phyloP scores from a whole-genome alignment of 2,113 vertebrate genomes.

The Etia nguti region DNA sequence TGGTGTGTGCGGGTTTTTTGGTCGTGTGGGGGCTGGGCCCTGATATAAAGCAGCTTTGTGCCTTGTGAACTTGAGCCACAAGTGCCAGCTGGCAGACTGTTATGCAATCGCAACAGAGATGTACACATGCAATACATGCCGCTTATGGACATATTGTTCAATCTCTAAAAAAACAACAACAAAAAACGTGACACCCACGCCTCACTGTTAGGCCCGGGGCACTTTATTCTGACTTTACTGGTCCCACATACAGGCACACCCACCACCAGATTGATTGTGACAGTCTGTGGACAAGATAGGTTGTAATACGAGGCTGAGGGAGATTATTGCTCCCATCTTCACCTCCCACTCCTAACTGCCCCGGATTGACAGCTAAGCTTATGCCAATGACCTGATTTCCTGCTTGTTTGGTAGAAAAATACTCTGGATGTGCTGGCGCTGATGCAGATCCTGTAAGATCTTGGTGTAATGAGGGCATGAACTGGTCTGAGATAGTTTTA shows the following conservation, averaged over 20 bases:
- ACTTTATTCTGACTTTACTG: not conserved
- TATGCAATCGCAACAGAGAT: constrained; percentile 46
- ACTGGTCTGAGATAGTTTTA: not conserved
- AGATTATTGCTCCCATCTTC: constrained; percentile 52
- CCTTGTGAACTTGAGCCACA: constrained; percentile 57
- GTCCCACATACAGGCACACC: constrained; percentile 5
- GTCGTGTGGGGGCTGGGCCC: constrained; percentile 24
- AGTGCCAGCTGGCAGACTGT: constrained; percentile 61
- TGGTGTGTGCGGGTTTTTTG: constrained; percentile 2
- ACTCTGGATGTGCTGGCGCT: not conserved
- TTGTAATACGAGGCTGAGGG: constrained; percentile 22
- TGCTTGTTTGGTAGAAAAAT: constrained; percentile 7
- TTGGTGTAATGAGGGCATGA: not conserved
- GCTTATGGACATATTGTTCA: not conserved
- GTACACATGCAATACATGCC: not conserved
- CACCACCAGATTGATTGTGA: not conserved
- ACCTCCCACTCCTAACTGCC: constrained; percentile 29
- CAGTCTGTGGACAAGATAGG: not conserved
- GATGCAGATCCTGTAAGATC: not conserved
- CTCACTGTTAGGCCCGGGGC: not conserved
- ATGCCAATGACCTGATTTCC: constrained; percentile 59
- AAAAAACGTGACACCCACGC: not conserved
- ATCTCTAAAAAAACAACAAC: not conserved
- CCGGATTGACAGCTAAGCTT: constrained; percentile 37
- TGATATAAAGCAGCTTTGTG: constrained; percentile 69